Evolutionary conservation across 2,888 invertebrate genomes (phyloP).

Genomic region (Lasioglossum calceatum): DNA sequence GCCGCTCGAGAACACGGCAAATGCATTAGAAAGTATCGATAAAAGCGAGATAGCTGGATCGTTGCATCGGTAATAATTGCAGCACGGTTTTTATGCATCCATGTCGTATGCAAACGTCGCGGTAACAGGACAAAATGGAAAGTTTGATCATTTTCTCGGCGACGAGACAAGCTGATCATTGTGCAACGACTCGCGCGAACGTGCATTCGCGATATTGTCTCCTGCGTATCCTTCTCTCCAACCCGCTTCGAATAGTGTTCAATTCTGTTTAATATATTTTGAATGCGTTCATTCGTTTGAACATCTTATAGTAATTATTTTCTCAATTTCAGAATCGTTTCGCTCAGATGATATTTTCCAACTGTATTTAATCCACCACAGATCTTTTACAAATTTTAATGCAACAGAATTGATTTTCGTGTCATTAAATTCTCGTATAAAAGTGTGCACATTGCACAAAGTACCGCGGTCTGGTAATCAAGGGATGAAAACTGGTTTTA

Average conservation of each 20-base stretch:
- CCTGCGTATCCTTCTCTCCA: background rate
- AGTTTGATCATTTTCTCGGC: background rate
- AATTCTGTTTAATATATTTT: background rate
- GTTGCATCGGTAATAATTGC: conserved; percentile 8
- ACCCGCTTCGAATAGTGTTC: background rate
- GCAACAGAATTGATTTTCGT: too few species aligned
- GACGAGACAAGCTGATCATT: background rate
- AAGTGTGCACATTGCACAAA: too few species aligned
- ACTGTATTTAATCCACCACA: too few species aligned
- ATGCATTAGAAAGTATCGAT: conserved; percentile 35
- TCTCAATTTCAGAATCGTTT: too few species aligned
- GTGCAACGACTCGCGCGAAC: background rate
- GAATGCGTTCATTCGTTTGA: too few species aligned
- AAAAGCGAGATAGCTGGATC: background rate
- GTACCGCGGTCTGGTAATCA: background rate
- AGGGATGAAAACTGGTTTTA: background rate
- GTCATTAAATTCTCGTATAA: too few species aligned
- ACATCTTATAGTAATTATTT: too few species aligned
- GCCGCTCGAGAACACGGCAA: conserved; percentile 22
- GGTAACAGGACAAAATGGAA: background rate
- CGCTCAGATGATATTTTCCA: too few species aligned
- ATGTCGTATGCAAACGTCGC: background rate
- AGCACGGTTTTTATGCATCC: background rate
- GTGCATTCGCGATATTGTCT: background rate
- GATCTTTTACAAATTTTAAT: too few species aligned